Percentiles rank a stretch among this genome's conserved stretches.
These are phyloP conservation scores for Sussaba pulchella DNA, from an alignment of 2,888 invertebrate genomes.

Conservation along the genomic window DNA sequence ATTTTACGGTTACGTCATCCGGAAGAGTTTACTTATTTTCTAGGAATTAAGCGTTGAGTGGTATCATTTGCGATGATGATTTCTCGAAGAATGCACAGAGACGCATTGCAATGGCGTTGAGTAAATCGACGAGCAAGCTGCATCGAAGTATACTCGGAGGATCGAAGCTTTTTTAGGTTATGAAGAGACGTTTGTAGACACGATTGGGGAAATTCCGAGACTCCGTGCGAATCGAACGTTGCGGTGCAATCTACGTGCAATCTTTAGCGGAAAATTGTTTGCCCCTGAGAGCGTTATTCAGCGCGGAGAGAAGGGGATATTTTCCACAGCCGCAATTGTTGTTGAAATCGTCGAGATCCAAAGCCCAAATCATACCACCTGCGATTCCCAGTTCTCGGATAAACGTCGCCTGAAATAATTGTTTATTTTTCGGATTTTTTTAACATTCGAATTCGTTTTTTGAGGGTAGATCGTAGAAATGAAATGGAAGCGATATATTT, in stretches of 20 bases:
- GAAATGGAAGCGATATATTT: too few relatives aligned
- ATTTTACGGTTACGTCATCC: constrained; percentile 69
- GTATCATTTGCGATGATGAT: constrained; percentile 23
- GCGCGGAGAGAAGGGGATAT: constrained; percentile 88
- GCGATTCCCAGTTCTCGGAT: constrained; percentile 90
- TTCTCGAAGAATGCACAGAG: background rate
- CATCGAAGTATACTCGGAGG: constrained; percentile 17
- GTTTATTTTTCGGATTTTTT: too few relatives aligned
- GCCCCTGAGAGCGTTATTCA: constrained; percentile 86
- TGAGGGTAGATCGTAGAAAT: too few relatives aligned
- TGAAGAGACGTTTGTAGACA: constrained; percentile 2
- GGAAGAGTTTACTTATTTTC: constrained; percentile 71
- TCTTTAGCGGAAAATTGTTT: constrained; percentile 83
- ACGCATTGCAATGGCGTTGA: background rate
- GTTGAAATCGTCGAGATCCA: constrained; percentile 94
- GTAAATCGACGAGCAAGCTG: constrained; percentile 39
- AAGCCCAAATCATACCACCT: constrained; percentile 95
- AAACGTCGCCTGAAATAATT: constrained; percentile 87
- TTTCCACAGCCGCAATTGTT: constrained; percentile 89
- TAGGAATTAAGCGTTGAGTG: constrained; percentile 17
- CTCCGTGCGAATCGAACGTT: constrained; percentile 3
- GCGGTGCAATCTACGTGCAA: constrained; percentile 83
- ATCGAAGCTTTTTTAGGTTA: constrained; percentile 40
- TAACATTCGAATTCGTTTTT: too few relatives aligned
- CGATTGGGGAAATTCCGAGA: constrained; percentile 17